Percentiles rank a stretch among this genome's conserved stretches.
These are phyloP conservation scores for Drosophila atripex DNA, from an alignment of 2,888 invertebrate species.

Conservation along the genomic window DNA sequence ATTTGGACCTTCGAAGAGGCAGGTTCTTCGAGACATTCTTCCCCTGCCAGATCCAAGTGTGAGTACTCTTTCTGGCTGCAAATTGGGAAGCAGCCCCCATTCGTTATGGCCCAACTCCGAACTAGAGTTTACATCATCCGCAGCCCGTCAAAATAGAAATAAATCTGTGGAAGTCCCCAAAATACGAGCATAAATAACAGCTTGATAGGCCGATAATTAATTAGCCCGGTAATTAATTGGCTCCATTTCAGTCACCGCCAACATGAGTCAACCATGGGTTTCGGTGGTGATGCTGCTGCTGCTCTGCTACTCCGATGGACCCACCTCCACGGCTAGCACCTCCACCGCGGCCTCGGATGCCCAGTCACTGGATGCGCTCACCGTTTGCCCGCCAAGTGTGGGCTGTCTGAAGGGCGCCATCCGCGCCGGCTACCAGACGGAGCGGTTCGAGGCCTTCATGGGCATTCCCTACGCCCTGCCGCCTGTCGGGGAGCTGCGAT, in stretches of 20 bases:
- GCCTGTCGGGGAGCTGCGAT: constrained; percentile 80
- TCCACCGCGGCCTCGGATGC: constrained; percentile 1
- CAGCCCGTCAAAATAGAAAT: constrained; percentile 5
- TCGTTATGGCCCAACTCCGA: background rate
- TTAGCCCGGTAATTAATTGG: constrained; percentile 25
- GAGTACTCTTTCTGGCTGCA: background rate
- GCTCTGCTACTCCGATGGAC: constrained; percentile 46
- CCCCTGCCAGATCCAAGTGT: background rate
- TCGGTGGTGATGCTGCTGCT: constrained; percentile 10
- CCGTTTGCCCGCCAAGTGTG: constrained; percentile 67
- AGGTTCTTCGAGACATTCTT: constrained; percentile 28
- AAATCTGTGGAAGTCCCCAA: constrained; percentile 26
- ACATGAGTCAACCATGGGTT: constrained; percentile 26
- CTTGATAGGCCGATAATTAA: constrained; percentile 64
- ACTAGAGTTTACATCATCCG: constrained; percentile 27
- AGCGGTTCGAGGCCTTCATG: constrained; percentile 80
- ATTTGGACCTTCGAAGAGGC: constrained; percentile 54
- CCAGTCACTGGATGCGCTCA: constrained; percentile 35
- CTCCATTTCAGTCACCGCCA: constrained; percentile 7
- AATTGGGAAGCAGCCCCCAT: background rate
- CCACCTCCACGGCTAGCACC: constrained; percentile 2
- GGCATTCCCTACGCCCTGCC: constrained; percentile 83
- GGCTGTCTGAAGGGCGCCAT: constrained; percentile 78
- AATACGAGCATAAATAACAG: constrained; percentile 43
- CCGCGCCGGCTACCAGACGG: constrained; percentile 75